A percentile compares a stretch with the other conserved stretches of the same genome.
Conservation (phyloP, 2,797 vertebrate species). For the Streptopelia turtur region DNA sequence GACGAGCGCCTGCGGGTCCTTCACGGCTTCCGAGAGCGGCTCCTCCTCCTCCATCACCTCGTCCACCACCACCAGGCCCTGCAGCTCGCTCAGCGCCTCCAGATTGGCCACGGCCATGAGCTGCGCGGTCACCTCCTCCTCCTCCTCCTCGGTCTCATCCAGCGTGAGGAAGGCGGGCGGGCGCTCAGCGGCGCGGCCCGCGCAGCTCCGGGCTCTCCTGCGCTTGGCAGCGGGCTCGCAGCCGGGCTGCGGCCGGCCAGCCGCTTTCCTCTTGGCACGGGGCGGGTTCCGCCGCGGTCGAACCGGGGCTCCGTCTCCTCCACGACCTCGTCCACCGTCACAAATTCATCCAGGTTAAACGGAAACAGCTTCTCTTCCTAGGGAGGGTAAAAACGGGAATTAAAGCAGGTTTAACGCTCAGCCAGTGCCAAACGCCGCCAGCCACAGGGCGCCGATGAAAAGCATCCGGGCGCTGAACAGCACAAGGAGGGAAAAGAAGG, state of each 20-base stretch:
- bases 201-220: conserved; percentile 57
- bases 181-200: neutral
- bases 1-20: conserved; percentile 76
- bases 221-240: conserved; percentile 64
- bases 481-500: no score
- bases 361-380: conserved; percentile 76
- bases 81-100: conserved; percentile 63
- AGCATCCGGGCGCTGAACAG: fast-evolving
- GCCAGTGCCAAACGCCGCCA: no score
- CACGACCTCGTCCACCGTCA: conserved; percentile 91
- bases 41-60: conserved; percentile 86
- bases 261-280: conserved; percentile 73
- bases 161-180: conserved; percentile 84
- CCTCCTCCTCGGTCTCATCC: conserved; percentile 86
- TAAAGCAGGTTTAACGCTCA: fast-evolving
- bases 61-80: conserved; percentile 85
- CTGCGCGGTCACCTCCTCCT: conserved; percentile 64
- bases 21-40: conserved; percentile 62
- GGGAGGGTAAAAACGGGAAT: neutral
- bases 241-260: neutral
- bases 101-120: neutral
- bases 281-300: conserved; percentile 36
- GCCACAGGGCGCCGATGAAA: fast-evolving
- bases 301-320: conserved; percentile 72
- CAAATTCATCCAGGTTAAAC: conserved; percentile 89